Conservation (phyloP, 1,140 invertebrate species). For the Bradynema listronoti region DNA sequence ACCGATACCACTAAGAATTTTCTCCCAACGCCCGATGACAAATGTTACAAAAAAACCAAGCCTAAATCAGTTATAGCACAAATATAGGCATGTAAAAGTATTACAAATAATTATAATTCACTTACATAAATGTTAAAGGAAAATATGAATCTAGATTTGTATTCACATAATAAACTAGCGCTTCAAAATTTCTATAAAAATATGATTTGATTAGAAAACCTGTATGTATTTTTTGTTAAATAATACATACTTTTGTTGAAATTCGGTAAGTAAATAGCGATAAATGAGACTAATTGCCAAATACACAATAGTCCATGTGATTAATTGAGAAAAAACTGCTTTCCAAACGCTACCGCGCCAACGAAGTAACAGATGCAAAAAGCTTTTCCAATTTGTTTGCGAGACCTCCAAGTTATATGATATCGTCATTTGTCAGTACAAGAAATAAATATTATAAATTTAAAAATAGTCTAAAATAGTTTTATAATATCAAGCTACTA, state of each 20-base stretch:
- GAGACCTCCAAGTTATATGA: slow-evolving; percentile 43
- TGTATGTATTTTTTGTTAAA: slow-evolving; percentile 9
- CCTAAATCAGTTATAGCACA: slow-evolving; percentile 27
- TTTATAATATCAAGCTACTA: too few relatives aligned
- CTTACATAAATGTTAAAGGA: slow-evolving; percentile 40
- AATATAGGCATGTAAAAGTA: background rate
- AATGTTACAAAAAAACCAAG: slow-evolving; percentile 44
- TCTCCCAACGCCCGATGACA: slow-evolving; percentile 40
- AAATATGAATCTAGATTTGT: slow-evolving; percentile 33
- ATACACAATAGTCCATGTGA: slow-evolving; percentile 35
- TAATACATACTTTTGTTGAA: slow-evolving; percentile 33
- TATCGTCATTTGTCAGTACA: slow-evolving; percentile 36
- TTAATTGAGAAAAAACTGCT: slow-evolving; percentile 33
- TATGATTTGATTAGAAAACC: background rate
- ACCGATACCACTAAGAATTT: slow-evolving; percentile 50
- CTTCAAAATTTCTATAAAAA: slow-evolving; percentile 45
- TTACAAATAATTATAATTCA: background rate
- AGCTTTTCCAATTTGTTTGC: slow-evolving; percentile 17
- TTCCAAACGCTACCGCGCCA: slow-evolving; percentile 46
- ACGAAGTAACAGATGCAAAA: slow-evolving; percentile 25
- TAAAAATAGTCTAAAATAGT: too few relatives aligned
- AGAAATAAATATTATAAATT: too few relatives aligned
- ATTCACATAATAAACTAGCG: slow-evolving; percentile 43
- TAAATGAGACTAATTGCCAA: slow-evolving; percentile 35
- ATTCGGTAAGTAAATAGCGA: slow-evolving; percentile 18